Base-by-base conservation (phyloP, 1,140 invertebrate species). In the Dreissena rostriformis region DNA sequence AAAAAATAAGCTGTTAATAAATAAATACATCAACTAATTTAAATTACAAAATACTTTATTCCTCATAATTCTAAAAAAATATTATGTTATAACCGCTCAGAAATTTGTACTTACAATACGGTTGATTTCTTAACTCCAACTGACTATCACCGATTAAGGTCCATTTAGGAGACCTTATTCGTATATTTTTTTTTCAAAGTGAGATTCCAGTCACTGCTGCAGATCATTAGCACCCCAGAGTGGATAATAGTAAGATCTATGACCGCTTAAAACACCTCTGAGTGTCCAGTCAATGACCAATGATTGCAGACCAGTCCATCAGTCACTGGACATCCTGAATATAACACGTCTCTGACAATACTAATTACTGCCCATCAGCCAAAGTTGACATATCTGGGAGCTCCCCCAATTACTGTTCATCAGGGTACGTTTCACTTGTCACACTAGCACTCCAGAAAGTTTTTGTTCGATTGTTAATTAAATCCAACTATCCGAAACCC, bases 381-480 rank as follows among this genome's bases (percentile, higher is more conserved):
- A n/a, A 63, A 65, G 24, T 26, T 81, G 67, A 81, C 70, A 66
- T 72, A 72, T 72, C 52, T 53, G n/a, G 53, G 63, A 73, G 57
- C 71, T 51, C 28, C 0, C 53, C 29, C 24, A 68, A 68, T 39
- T 68, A 26, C 29, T 26, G 67, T 17, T 68, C 24, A 49, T 72
- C 68, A 81, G 26, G 79, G 68, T 73, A 73, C 79, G 73, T 73
- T 81, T 81, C 79, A 81, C 79, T 81, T 73, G 57, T 68, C 53
- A 63, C 53, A 51, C 66, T 72, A 68, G 52, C 71, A 52, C 71
- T 72, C 79, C 51, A 53, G 78, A 12, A 12, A 19, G 1, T 14
- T 55, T 51, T 73, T 71, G 70, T 72, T 28, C 22, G 22, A 28
- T 66, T 24, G 70, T 72, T 81, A 81, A 81, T 81, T 73, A 81